These are phyloP conservation scores for Pampus argenteus DNA, from an alignment of 2,797 vertebrate genomes.

Conservation along the genomic window DNA sequence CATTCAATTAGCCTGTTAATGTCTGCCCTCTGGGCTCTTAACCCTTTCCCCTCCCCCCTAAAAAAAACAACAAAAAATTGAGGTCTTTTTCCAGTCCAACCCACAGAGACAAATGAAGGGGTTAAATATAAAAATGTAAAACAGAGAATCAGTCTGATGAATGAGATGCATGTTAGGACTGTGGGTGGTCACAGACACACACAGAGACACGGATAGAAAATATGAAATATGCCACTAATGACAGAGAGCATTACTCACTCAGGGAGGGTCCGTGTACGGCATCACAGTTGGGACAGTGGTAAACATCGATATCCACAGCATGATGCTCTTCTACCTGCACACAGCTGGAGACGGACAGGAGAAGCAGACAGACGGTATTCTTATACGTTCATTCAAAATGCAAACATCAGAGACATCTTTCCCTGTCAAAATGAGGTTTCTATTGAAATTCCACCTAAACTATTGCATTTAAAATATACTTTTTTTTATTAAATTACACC, in stretches of 20 bases:
- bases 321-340: conserved; percentile 98
- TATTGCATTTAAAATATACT: no score
- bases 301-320: conserved; percentile 97
- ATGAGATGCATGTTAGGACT: conserved; percentile 12
- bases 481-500: no score
- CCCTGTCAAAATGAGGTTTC: background rate
- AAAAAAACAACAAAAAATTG: conserved; percentile 39
- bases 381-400: background rate
- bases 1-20: conserved; percentile 78
- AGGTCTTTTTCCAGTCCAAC: conserved; percentile 28
- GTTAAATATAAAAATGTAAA: conserved; percentile 28
- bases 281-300: conserved; percentile 99
- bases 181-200: background rate
- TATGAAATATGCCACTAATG: conserved; percentile 9
- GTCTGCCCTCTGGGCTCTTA: conserved; percentile 55
- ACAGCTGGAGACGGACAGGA: conserved; percentile 85
- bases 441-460: background rate
- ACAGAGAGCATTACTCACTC: conserved; percentile 88
- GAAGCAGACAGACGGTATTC: no score
- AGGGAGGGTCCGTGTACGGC: conserved; percentile 92
- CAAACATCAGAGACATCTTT: background rate
- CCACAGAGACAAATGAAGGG: conserved; percentile 18
- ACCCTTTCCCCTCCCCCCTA: conserved; percentile 29
- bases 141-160: conserved; percentile 20
- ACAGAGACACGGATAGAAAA: background rate